These are phyloP conservation scores for Ellobium chinense DNA, from an alignment of 2,888 invertebrate genomes.

Conservation along the genomic window DNA sequence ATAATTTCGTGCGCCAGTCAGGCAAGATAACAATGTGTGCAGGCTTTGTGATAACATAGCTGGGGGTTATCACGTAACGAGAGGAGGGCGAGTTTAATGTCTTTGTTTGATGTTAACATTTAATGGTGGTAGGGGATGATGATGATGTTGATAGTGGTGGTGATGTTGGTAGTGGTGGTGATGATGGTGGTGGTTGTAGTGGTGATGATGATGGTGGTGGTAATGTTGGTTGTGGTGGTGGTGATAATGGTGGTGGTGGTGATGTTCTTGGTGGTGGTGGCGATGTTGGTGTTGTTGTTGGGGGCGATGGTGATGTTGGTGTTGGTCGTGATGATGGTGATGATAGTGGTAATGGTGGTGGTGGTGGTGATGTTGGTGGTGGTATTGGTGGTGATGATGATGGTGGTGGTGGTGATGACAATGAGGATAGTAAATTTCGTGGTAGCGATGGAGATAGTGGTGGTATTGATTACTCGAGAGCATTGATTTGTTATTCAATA, in stretches of 20 bases:
- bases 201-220: background rate
- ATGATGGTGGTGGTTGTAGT: background rate
- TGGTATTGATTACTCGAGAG: no score
- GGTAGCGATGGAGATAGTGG: conserved; percentile 15
- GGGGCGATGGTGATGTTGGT: background rate
- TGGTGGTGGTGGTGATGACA: conserved; percentile 4
- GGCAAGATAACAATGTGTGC: no score
- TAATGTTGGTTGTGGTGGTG: background rate
- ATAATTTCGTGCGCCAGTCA: no score
- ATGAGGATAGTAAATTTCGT: background rate
- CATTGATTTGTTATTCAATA: background rate
- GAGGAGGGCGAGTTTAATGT: no score
- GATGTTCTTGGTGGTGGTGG: background rate
- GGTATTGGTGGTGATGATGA: conserved; percentile 1
- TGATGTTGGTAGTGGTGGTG: background rate
- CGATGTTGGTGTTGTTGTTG: background rate
- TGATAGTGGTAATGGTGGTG: conserved; percentile 7
- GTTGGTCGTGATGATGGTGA: background rate
- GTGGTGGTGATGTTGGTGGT: background rate
- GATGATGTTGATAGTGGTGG: background rate
- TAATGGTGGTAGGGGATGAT: no score
- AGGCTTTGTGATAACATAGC: no score
- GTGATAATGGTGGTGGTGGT: background rate
- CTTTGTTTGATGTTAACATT: no score
- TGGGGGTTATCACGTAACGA: no score